A percentile compares a stretch with the other conserved stretches of the same genome.
phyloP scores from a whole-genome alignment of 2,888 invertebrate genomes.

The Drosophila kuntzei region DNA sequence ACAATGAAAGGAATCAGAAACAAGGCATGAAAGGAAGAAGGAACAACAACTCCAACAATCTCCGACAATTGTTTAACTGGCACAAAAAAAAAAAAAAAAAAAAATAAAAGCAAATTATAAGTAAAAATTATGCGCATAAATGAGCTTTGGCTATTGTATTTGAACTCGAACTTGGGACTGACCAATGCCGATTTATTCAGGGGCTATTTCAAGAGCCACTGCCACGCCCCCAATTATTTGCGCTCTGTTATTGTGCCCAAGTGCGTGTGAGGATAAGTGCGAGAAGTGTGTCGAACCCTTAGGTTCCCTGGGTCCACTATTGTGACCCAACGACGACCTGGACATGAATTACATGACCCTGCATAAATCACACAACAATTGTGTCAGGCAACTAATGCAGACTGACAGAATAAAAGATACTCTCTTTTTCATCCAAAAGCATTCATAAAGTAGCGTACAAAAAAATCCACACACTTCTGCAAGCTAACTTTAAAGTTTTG shows the following conservation, averaged over 20 bases:
- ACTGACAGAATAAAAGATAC: background rate
- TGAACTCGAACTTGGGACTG: constrained; percentile 34
- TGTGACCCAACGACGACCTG: constrained; percentile 38
- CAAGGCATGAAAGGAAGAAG: constrained; percentile 5
- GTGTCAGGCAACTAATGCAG: constrained; percentile 2
- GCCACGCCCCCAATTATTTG: constrained; percentile 53
- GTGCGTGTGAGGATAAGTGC: constrained; percentile 38
- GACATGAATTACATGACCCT: constrained; percentile 64
- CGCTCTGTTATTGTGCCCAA: constrained; percentile 43
- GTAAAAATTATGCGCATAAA: constrained; percentile 78
- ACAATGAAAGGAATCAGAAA: constrained; percentile 33
- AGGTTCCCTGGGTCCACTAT: constrained; percentile 24
- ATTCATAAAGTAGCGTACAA: too few species aligned
- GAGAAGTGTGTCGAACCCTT: constrained; percentile 16
- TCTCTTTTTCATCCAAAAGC: background rate
- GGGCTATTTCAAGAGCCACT: constrained; percentile 31
- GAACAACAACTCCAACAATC: constrained; percentile 21
- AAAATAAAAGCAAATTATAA: constrained; percentile 58
- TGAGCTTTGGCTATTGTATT: constrained; percentile 65
- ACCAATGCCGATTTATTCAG: constrained; percentile 48
- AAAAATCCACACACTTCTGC: too few species aligned
- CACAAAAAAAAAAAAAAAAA: background rate
- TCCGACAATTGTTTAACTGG: constrained; percentile 4
- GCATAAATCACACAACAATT: constrained; percentile 62
- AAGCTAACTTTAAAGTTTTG: too few species aligned